Percentiles rank a stretch among this genome's conserved stretches.
These are phyloP conservation scores for Chelonus insularis DNA, from an alignment of 1,140 invertebrate species.

Conservation along the genomic window DNA sequence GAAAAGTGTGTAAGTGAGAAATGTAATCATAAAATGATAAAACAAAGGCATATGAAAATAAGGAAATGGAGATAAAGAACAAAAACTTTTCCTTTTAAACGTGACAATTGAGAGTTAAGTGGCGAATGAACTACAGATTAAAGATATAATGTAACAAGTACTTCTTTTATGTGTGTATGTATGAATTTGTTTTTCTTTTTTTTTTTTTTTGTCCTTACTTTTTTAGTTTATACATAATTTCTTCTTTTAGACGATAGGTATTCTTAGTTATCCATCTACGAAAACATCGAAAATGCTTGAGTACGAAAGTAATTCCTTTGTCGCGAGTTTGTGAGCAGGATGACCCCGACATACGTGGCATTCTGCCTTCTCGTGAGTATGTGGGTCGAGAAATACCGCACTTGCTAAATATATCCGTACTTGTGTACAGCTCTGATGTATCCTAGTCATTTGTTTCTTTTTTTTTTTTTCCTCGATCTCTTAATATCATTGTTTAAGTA, in stretches of 20 bases:
- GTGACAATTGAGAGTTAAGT: too few relatives aligned
- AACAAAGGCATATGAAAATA: too few relatives aligned
- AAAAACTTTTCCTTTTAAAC: too few relatives aligned
- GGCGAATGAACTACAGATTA: too few relatives aligned
- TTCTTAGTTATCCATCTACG: neutral
- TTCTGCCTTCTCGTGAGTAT: constrained; percentile 53
- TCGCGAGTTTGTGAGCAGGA: constrained; percentile 38
- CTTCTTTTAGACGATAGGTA: neutral
- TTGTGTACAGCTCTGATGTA: constrained; percentile 12
- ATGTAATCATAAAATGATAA: too few relatives aligned
- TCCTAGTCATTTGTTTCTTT: neutral
- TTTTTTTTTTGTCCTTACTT: too few relatives aligned
- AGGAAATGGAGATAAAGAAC: too few relatives aligned
- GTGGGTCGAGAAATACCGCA: constrained; percentile 56
- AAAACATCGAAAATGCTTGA: neutral
- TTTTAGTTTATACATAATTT: neutral
- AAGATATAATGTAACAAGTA: too few relatives aligned
- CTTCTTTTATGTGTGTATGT: neutral
- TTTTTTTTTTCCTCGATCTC: neutral
- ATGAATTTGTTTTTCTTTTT: too few relatives aligned
- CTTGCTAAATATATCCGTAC: constrained; percentile 53
- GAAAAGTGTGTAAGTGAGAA: too few relatives aligned
- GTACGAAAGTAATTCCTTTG: constrained; percentile 37
- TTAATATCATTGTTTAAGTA: neutral
- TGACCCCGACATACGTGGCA: constrained; percentile 48